Conservation (phyloP, 2,113 vertebrate genomes). For the Scalopus aquaticus region DNA sequence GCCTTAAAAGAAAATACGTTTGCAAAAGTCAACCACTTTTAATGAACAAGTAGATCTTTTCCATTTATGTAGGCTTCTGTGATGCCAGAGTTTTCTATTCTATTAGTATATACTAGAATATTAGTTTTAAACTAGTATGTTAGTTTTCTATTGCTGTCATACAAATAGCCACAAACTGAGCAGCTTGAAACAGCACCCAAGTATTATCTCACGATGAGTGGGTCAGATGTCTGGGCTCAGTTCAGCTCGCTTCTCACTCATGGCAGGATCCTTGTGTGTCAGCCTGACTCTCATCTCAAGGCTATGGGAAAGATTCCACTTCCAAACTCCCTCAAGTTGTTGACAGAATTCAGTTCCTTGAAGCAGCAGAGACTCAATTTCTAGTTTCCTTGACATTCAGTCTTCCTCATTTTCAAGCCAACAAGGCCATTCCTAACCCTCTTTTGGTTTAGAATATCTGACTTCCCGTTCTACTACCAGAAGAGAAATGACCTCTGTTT, state of each 20-base stretch:
- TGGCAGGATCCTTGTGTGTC: background rate
- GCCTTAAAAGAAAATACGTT: background rate
- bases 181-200: background rate
- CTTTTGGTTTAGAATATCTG: background rate
- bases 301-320: background rate
- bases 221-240: background rate
- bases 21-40: background rate
- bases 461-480: background rate
- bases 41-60: background rate
- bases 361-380: background rate
- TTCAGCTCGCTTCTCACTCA: background rate
- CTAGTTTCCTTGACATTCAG: background rate
- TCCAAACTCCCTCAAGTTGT: no score
- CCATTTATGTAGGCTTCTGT: background rate
- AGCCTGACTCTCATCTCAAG: background rate
- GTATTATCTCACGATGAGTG: background rate
- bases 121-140: no score
- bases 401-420: background rate
- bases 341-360: background rate
- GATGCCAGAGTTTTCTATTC: background rate
- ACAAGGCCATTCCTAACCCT: background rate
- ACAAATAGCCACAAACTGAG: background rate
- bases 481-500: background rate
- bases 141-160: background rate
- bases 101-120: no score